Base-by-base conservation (phyloP, 2,113 vertebrate genomes). In the Agapornis roseicollis region DNA sequence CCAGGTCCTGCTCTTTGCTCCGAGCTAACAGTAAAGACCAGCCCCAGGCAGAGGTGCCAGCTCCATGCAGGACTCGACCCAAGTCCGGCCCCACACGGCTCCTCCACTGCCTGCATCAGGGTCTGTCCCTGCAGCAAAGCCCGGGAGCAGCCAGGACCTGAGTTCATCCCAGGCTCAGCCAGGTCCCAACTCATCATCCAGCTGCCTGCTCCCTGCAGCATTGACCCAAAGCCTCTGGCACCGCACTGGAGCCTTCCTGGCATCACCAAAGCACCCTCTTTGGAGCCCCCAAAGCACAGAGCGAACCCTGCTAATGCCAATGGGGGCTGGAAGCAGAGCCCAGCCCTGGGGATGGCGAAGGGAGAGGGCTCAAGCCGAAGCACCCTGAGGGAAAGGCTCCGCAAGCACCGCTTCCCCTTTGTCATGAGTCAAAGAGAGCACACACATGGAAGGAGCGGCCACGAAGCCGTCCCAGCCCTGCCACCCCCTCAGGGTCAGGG, bases 1-100 rank as follows among this genome's bases (percentile, higher is more conserved):
- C 66, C 53, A 1, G 86, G 69, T 29, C 56, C 88, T 53, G 95
- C 88, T 95, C 96, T 97, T 96, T 97, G 95, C 95, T 95, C 96
- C 0, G 39, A 22, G 92, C 81, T 95, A 93, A 82, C 95, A 71
- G 95, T 89, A 95, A 94, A 95, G 84, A 71, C 86, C 93, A 24
- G 27, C 46, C 90, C 81, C 20, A 56, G 37, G 78, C 72, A 65
- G 63, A 55, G 2, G 69, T 74, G 90, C 41, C 90, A 81, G 84
- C 55, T 80, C 73, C 49, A 35, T 1, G 2, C 47, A 22, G 56
- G 66, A 79, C 14, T 89, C 65, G 35, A 10, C 56, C 56, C 33
- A 58, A 35, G 13, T 10, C 56, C 22, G 4, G 11, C 1, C 2
- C 1, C 0, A 19, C 17, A 15, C 6, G 9, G 37, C 44, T 44